Conservation (phyloP, 2,888 invertebrate genomes). For the Phanerotoma sp. region DNA sequence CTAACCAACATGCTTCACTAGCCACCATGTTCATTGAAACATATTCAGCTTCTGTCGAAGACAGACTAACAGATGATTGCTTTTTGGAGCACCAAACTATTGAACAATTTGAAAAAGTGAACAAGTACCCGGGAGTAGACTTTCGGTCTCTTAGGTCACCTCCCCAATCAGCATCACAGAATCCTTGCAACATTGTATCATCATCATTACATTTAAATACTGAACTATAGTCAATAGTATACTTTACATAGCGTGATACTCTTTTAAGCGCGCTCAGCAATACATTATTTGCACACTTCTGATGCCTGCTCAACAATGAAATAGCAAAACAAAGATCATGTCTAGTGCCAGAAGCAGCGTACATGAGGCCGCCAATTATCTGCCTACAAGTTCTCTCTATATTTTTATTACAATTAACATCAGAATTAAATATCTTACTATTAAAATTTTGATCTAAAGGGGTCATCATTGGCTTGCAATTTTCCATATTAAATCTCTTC, state of each 20-base stretch:
- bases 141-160: conserved; percentile 8
- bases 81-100: conserved; percentile 2
- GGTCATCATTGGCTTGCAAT: background rate
- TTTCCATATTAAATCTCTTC: conserved; percentile 1
- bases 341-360: conserved; percentile 10
- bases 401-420: background rate
- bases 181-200: background rate
- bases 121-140: conserved; percentile 7
- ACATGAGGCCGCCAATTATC: conserved; percentile 16
- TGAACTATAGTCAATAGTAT: background rate
- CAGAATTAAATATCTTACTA: background rate
- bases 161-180: conserved; percentile 20
- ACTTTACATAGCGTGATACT: conserved; percentile 4
- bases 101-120: background rate
- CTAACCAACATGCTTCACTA: no score
- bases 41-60: no score
- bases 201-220: conserved; percentile 2
- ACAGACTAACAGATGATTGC: no score
- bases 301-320: conserved; percentile 13
- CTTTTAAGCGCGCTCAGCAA: conserved; percentile 19
- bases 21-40: no score
- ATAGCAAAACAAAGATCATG: conserved; percentile 12
- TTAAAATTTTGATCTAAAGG: background rate
- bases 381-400: no score
- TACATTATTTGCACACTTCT: background rate